Evolutionary conservation across 2,113 vertebrate species (phyloP).

Genomic region (Syngnathus floridae): DNA sequence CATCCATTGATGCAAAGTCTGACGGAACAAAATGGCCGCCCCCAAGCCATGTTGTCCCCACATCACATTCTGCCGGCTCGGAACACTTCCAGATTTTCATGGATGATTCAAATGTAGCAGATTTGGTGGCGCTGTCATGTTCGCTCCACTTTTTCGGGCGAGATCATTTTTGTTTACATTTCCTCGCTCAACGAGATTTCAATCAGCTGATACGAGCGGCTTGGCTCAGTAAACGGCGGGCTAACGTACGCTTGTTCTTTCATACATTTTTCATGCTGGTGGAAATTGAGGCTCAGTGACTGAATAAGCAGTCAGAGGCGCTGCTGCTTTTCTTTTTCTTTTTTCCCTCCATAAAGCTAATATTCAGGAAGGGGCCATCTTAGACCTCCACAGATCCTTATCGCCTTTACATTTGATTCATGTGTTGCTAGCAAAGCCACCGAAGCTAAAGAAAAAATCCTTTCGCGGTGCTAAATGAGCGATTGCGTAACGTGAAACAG

Average conservation of each 20-base stretch:
- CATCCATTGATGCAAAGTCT: slow-evolving; percentile 22
- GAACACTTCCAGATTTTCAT: no score
- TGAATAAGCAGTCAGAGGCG: slow-evolving; percentile 26
- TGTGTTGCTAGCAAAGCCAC: slow-evolving; percentile 43
- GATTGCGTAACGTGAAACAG: slow-evolving; percentile 45
- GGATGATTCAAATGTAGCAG: no score
- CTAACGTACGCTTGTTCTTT: slow-evolving; percentile 5
- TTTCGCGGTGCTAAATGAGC: slow-evolving; percentile 47
- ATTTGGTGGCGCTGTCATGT: no score
- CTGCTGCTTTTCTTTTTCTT: slow-evolving; percentile 4
- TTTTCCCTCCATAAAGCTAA: slow-evolving; percentile 40
- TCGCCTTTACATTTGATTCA: slow-evolving; percentile 63
- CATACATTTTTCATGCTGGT: slow-evolving; percentile 4
- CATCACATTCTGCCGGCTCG: slow-evolving; percentile 7
- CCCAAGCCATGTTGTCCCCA: slow-evolving; percentile 10
- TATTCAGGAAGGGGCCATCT: slow-evolving; percentile 50
- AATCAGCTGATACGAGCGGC: neutral
- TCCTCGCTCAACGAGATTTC: neutral
- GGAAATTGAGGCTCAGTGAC: slow-evolving; percentile 29
- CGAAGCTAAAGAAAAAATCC: slow-evolving; percentile 42
- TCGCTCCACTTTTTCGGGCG: no score
- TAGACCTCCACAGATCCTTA: slow-evolving; percentile 57
- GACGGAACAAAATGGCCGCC: slow-evolving; percentile 16
- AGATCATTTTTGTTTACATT: neutral
- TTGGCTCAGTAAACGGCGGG: neutral